A percentile compares a stretch with the other conserved stretches of the same genome.
Evolutionary conservation across 2,888 invertebrate species (phyloP).

Genomic region (Dysmachus trigonus): DNA sequence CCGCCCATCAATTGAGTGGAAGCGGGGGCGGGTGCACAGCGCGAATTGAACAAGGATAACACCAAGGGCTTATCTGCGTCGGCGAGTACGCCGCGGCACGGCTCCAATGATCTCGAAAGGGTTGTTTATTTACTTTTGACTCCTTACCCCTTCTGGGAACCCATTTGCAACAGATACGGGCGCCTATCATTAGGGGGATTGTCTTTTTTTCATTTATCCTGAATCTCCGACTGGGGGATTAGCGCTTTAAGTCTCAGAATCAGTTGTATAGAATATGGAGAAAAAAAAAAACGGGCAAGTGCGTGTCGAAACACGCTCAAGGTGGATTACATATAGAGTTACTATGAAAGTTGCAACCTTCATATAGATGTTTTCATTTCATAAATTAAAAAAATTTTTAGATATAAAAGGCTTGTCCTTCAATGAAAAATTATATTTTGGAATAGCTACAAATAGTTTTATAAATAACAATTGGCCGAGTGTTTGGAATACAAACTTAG

Average conservation of each 20-base stretch:
- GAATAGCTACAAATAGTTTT: no score
- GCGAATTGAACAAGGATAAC: conserved; percentile 35
- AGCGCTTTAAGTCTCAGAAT: neutral
- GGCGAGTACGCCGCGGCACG: neutral
- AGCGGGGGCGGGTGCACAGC: neutral
- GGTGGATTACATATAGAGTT: no score
- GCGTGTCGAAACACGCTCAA: no score
- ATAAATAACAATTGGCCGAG: no score
- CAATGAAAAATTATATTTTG: no score
- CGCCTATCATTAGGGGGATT: neutral
- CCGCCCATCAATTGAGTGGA: conserved; percentile 18
- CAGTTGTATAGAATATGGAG: neutral
- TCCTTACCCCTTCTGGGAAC: conserved; percentile 38
- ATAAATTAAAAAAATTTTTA: no score
- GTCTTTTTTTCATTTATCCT: neutral
- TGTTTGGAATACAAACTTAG: no score
- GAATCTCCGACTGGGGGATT: neutral
- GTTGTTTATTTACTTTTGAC: conserved; percentile 49
- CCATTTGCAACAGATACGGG: conserved; percentile 25
- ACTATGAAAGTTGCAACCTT: no score
- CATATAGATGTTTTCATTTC: no score
- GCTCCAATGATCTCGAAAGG: conserved; percentile 42
- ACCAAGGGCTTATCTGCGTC: conserved; percentile 42
- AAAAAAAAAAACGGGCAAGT: neutral
- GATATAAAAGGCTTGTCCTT: no score